Conservation (phyloP, 2,888 invertebrate genomes). For the Archips xylosteana region DNA sequence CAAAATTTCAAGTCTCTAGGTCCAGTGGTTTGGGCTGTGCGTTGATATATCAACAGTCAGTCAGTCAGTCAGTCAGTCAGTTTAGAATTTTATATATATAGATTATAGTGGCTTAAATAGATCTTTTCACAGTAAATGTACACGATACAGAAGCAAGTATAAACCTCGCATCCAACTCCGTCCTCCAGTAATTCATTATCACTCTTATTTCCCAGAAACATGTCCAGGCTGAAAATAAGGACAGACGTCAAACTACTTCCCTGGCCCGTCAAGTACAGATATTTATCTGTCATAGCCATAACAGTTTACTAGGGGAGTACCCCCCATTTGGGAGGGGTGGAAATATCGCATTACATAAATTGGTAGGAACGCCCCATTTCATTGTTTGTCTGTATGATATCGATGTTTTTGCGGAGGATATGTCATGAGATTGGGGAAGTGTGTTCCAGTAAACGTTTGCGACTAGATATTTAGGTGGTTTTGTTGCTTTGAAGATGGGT, state of each 20-base stretch:
- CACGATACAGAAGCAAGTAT: no score
- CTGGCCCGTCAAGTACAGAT: constrained; percentile 33
- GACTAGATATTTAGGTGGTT: not conserved
- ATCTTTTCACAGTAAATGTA: no score
- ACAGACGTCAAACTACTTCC: constrained; percentile 30
- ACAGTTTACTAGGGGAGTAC: constrained; percentile 13
- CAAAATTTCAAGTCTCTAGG: no score
- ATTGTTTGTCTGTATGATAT: constrained; percentile 34
- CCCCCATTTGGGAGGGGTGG: not conserved
- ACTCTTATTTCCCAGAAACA: not conserved
- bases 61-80: no score
- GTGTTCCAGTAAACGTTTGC: not conserved
- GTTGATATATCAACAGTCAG: no score
- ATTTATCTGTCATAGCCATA: constrained; percentile 39
- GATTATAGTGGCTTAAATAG: no score
- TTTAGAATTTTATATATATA: no score
- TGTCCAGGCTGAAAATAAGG: constrained; percentile 20
- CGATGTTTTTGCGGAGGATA: constrained; percentile 33
- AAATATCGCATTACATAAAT: constrained; percentile 41
- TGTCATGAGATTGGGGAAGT: constrained; percentile 9
- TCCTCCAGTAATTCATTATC: not conserved
- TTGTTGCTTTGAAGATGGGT: no score
- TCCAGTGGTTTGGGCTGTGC: no score
- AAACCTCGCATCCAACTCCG: no score
- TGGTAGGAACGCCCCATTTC: constrained; percentile 39